Evolutionary conservation across 2,888 invertebrate species (phyloP).

Genomic region (Trichacis sp.): DNA sequence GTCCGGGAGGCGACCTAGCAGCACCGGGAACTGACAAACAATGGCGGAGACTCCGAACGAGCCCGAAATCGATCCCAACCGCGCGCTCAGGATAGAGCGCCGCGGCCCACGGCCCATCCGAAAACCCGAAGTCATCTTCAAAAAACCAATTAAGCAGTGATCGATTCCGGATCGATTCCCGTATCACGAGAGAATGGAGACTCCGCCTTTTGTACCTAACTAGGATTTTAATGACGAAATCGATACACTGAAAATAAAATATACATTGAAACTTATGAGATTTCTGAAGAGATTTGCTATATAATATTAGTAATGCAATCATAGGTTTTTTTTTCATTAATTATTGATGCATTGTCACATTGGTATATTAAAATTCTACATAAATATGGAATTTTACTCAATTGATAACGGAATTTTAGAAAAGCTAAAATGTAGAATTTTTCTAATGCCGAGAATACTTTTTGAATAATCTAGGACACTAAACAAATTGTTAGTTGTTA

Average conservation of each 20-base stretch:
- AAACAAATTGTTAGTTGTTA: no score
- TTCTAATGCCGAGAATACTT: no score
- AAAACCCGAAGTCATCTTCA: slow-evolving; percentile 64
- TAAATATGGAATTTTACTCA: no score
- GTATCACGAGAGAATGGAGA: slow-evolving; percentile 22
- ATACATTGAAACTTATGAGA: no score
- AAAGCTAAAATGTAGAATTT: no score
- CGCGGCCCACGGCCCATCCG: slow-evolving; percentile 58
- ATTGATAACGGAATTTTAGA: no score
- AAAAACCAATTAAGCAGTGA: slow-evolving; percentile 66
- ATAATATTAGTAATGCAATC: no score
- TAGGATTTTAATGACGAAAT: slow-evolving; percentile 14
- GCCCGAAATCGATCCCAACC: slow-evolving; percentile 57
- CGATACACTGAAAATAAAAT: not conserved
- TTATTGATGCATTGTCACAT: no score
- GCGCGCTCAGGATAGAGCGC: slow-evolving; percentile 64
- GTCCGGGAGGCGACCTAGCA: slow-evolving; percentile 62
- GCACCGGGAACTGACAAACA: slow-evolving; percentile 67
- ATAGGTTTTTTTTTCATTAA: no score
- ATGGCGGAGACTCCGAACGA: slow-evolving; percentile 64
- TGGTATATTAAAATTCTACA: no score
- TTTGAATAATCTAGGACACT: no score
- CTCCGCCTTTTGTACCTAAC: slow-evolving; percentile 43
- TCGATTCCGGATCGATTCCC: slow-evolving; percentile 5
- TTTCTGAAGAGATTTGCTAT: no score